These are phyloP conservation scores for Amniataba percoides DNA, from an alignment of 2,797 vertebrate genomes.

Conservation along the genomic window DNA sequence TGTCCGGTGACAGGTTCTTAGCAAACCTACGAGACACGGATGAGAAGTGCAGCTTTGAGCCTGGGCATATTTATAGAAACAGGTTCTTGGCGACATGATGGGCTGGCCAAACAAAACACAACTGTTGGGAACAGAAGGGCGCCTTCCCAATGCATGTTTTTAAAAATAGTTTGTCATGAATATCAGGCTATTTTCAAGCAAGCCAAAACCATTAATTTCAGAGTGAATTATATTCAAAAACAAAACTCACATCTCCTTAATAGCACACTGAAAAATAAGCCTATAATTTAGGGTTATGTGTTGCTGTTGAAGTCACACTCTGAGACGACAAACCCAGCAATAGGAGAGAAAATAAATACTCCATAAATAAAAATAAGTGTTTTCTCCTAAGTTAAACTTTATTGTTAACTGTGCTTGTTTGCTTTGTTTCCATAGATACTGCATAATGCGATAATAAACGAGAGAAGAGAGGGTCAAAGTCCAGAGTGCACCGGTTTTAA, in stretches of 20 bases:
- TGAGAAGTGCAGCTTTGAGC: slow-evolving; percentile 26
- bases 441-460: neutral
- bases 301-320: neutral
- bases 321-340: neutral
- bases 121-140: slow-evolving; percentile 1
- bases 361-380: neutral
- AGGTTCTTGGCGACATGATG: slow-evolving; percentile 82
- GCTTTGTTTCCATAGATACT: neutral
- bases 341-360: slow-evolving; percentile 9
- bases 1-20: slow-evolving; percentile 98
- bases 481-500: neutral
- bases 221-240: neutral
- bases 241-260: neutral
- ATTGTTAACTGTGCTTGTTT: neutral
- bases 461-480: neutral
- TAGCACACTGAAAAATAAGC: neutral
- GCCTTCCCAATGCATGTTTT: neutral
- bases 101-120: slow-evolving; percentile 22
- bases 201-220: neutral
- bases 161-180: neutral
- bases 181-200: neutral
- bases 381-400: neutral
- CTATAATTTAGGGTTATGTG: neutral
- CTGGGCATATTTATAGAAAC: slow-evolving; percentile 42
- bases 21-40: slow-evolving; percentile 87